Base-by-base conservation (phyloP, 2,113 vertebrate species). In the Lycaon pictus region DNA sequence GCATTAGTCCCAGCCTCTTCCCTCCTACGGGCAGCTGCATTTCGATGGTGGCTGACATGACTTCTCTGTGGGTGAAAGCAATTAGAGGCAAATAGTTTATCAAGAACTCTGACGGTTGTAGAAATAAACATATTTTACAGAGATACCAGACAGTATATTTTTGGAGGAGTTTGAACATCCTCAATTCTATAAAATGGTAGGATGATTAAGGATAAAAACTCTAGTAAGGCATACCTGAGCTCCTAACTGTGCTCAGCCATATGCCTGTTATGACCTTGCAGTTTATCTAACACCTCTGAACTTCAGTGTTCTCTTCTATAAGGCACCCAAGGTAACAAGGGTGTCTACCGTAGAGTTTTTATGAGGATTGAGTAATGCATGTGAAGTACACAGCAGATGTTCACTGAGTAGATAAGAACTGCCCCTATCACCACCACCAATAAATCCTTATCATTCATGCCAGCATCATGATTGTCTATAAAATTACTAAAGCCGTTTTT, bases 61-160 rank as follows among this genome's bases (percentile, higher is more conserved):
- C 56, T 93, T 84, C 43, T 48, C 22, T 92, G 27, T 72, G 65
- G 19, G 23, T 91, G 22, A 29, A 95, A 20, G 55, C 65, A 79
- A 63, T 82, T 96, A 84, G 86, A 92, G 55, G 56, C 81, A 96
- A 93, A 84, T 17, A 51, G n/a, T 76, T 67, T 91, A 65, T 71
- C 32, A 81, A 95, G 82, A 53, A 23, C 22, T 88, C 83, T 63
- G 8, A 10, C 76, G 77, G 22, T 16, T 74, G 88, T 32, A 79
- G 63, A 90, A 85, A 92, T 95, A 69, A 91, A 96, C 65, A 25
- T 22, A 48, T 71, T 15, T 76, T 76, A 35, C 29, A 51, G 15
- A 62, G 19, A 48, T 51, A 56, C 10, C 12, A 87, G 11, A 23
- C 48, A 27, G 7, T 62, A 63, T 53, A 71, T 32, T 74, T 90